Evolutionary conservation across 1,140 invertebrate genomes (phyloP).

Genomic region (Drosophila nikananu): DNA sequence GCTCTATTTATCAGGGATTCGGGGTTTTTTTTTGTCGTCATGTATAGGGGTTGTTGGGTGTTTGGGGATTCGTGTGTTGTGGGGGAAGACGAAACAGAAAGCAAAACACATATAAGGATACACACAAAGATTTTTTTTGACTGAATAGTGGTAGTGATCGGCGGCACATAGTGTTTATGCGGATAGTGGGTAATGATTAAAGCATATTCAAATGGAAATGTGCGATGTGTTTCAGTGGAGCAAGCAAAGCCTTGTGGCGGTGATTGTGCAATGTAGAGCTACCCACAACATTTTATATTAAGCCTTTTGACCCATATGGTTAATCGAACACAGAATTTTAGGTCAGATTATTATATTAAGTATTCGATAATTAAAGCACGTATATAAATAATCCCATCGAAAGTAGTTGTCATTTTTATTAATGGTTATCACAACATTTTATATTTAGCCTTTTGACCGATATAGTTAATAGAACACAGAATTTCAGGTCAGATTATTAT

Average conservation of each 20-base stretch:
- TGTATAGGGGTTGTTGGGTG: not conserved
- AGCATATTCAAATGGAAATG: slow-evolving; percentile 5
- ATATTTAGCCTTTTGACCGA: slow-evolving; percentile 12
- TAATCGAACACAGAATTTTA: slow-evolving; percentile 7
- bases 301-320: slow-evolving; percentile 14
- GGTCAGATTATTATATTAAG: slow-evolving; percentile 3
- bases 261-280: slow-evolving; percentile 1
- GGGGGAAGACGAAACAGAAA: slow-evolving; percentile 73
- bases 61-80: slow-evolving; percentile 28
- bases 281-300: slow-evolving; percentile 13
- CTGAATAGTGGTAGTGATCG: slow-evolving; percentile 26
- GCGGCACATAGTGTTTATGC: not conserved
- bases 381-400: not conserved
- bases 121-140: slow-evolving; percentile 49
- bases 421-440: not conserved
- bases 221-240: slow-evolving; percentile 7
- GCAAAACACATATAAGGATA: slow-evolving; percentile 78
- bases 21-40: slow-evolving; percentile 1
- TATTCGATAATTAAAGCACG: slow-evolving; percentile 6
- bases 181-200: slow-evolving; percentile 33
- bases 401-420: not conserved
- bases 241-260: slow-evolving; percentile 14
- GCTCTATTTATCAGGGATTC: slow-evolving; percentile 22
- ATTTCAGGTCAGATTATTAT: not conserved
- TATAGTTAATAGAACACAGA: slow-evolving; percentile 12